These are phyloP conservation scores for Oreohelix idahoensis DNA, from an alignment of 1,140 invertebrate species.

Conservation along the genomic window DNA sequence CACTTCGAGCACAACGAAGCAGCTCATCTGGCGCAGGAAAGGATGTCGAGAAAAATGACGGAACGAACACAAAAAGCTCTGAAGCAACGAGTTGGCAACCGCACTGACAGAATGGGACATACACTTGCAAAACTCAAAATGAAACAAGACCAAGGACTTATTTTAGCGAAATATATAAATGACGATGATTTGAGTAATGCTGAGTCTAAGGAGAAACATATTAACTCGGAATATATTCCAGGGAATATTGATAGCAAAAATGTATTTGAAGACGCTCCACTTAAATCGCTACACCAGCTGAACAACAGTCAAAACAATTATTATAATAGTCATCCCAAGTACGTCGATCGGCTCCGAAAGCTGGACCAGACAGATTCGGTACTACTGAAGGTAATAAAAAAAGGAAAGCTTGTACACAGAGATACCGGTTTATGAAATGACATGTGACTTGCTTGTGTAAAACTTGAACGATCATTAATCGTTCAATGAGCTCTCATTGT, in stretches of 20 bases:
- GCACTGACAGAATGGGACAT: neutral
- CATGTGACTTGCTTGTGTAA: too few relatives aligned
- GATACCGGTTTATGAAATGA: neutral
- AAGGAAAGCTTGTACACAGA: neutral
- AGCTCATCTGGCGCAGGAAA: neutral
- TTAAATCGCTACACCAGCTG: neutral
- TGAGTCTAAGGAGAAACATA: too few relatives aligned
- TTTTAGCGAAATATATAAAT: neutral
- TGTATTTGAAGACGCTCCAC: neutral
- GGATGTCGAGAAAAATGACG: neutral
- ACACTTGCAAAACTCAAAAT: neutral
- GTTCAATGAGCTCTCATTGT: too few relatives aligned
- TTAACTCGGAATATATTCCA: neutral
- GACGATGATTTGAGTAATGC: neutral
- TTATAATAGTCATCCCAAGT: too few relatives aligned
- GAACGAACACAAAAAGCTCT: too few relatives aligned
- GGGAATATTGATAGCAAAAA: too few relatives aligned
- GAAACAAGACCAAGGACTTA: neutral
- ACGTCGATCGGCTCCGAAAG: neutral
- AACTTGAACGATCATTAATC: too few relatives aligned
- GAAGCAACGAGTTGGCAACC: neutral
- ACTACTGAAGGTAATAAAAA: neutral
- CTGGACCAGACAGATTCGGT: neutral
- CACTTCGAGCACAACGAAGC: constrained; percentile 37
- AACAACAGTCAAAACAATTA: neutral